Base-by-base conservation (phyloP, 2,888 invertebrate genomes). In the Hofmannophila pseudospretella region DNA sequence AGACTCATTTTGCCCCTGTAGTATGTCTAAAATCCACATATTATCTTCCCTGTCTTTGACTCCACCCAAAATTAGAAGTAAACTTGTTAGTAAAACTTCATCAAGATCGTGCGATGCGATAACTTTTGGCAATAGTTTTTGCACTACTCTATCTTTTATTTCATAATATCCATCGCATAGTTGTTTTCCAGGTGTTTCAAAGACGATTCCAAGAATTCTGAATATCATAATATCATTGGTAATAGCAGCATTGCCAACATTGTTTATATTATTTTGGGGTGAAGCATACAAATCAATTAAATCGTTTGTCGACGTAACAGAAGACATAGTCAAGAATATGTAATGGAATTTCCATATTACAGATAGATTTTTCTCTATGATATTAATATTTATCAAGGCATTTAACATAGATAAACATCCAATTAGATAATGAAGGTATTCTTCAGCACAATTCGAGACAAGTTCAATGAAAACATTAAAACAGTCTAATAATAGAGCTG, bases 341-440 rank as follows among this genome's bases (percentile, higher is more conserved):
- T 86, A 86, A 43, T 82, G 77, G 44, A 81, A 86, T 49, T 84
- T 86, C 85, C 85, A 86, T 31, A 67, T 71, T 8, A 77, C 58
- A 22, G 82, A 69, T 33, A 85, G 56, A 49, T 85, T 81, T 47
- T 78, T 82, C 12, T 82, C 60, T 36, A 73, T 61, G 26, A 76
- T 57, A 45, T 68, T 72, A 16, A 69, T 55, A 50, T 80, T 76
- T 34, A 78, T 58, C 31, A 86, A 58, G 28, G 74, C 63, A 49
- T 74, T 78, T 23, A 86, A 47, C 35, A 74, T 50, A 14, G 68
- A 64, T 41, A 82, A 51, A 41, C 66, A 59, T 42, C 58, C 66
- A 2, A 74, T 48, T 38, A 81, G 50, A 38, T 59, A 51, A 55
- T 85, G 82, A 22, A 84, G 50, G 58, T 73, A 43, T 47, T 82